Evolutionary conservation across 2,113 vertebrate species (phyloP), one percentile per base, ranked within the genome.

Genomic region (Hippocampus comes): DNA sequence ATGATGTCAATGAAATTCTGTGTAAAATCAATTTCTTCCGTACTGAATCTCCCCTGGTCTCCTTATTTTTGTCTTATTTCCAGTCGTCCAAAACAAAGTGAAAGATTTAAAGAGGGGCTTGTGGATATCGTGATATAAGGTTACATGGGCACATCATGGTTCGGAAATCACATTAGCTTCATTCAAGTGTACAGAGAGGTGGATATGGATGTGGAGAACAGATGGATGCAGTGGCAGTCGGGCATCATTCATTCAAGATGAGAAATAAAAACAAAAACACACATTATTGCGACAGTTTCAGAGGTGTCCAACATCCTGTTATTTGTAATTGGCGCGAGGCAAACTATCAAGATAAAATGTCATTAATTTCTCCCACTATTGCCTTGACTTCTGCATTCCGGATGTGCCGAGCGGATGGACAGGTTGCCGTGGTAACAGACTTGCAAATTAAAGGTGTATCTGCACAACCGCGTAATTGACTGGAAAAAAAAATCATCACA

Each of bases 191-290:
- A 51, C 60, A 21, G 74, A 27, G 49, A 71, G 20, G 17, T 34
- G 60, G 43, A 42, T 72, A 75, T 81, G 65, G 77, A 82, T 79
- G 63, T 53, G 0, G 12, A 64, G 69, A 78, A 51, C 64, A 77
- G 30, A 73, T 72, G 23, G 17, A 64, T 76, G 42, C 60, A 65
- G 18, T 69, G 34, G 27, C 70, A 63, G 38, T 64, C 18, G n/a
- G 21, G 49, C 43, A 46, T 46, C 43, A 2, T 46, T 46, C 34
- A 38, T 38, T 38, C 34, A 38, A 38, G 34, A 38, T 38, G 34
- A 5, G 34, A 38, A 38, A 38, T 38, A 46, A 46, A 46, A 38
- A 38, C 34, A 38, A 38, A 38, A 38, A 38, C 34, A 38, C 5
- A 38, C 34, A 38, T 38, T 38, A 51, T 51, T 18, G 17, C 42